Conservation (phyloP, 1,140 invertebrate species). For the Drosophila leontia region DNA sequence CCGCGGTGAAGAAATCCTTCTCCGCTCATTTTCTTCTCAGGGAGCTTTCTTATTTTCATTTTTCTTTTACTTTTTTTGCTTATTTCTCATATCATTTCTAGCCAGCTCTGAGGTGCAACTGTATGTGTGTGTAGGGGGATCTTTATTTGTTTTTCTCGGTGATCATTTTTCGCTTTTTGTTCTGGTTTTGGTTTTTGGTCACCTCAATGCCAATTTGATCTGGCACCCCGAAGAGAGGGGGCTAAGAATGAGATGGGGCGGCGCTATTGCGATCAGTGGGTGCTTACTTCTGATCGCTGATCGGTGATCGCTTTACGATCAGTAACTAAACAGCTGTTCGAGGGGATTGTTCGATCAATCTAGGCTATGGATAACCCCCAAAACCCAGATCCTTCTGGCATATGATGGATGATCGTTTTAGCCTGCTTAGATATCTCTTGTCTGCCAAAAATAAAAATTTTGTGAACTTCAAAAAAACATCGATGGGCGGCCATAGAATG, state of each 20-base stretch:
- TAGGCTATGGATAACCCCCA: neutral
- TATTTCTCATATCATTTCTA: constrained; percentile 66
- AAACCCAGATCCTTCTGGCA: constrained; percentile 23
- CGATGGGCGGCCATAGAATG: constrained; percentile 22
- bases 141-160: constrained; percentile 66
- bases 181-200: constrained; percentile 72
- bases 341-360: constrained; percentile 13
- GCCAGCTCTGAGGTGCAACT: constrained; percentile 13
- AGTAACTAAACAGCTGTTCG: constrained; percentile 36
- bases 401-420: constrained; percentile 30
- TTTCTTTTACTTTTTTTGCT: constrained; percentile 32
- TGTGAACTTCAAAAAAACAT: constrained; percentile 71
- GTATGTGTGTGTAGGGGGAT: constrained; percentile 22
- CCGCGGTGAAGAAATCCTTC: constrained; percentile 39
- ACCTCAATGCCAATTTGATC: constrained; percentile 80
- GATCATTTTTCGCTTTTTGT: constrained; percentile 80
- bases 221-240: constrained; percentile 44
- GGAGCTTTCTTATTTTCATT: constrained; percentile 41
- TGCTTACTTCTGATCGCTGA: constrained; percentile 32
- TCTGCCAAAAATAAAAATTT: constrained; percentile 33
- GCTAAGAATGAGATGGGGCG: constrained; percentile 9
- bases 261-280: constrained; percentile 8
- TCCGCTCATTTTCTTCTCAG: constrained; percentile 27
- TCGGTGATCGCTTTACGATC: constrained; percentile 48
- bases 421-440: constrained; percentile 43